Conservation (phyloP, 1,140 invertebrate species). For the Chlorops oryzae region DNA sequence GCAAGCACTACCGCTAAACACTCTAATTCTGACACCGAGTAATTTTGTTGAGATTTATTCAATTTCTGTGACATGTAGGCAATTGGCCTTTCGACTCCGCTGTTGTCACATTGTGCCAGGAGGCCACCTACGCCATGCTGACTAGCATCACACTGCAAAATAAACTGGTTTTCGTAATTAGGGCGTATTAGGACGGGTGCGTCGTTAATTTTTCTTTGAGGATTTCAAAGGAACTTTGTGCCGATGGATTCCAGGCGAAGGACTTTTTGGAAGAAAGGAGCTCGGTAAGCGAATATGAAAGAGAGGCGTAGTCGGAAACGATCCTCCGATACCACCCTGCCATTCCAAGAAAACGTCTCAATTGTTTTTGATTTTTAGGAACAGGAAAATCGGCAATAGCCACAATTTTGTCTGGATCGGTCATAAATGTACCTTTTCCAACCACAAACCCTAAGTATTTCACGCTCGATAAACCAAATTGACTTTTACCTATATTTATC, state of each 20-base stretch:
- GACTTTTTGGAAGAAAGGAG: slow-evolving; percentile 7
- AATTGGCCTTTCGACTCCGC: slow-evolving; percentile 22
- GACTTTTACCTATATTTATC: slow-evolving; percentile 48
- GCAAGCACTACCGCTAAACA: slow-evolving; percentile 46
- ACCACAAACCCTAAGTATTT: slow-evolving; percentile 19
- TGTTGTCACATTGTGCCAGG: slow-evolving; percentile 26
- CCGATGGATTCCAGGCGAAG: slow-evolving; percentile 4
- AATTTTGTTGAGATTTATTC: slow-evolving; percentile 20
- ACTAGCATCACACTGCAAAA: slow-evolving; percentile 35
- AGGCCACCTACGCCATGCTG: slow-evolving; percentile 36
- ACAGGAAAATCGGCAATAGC: slow-evolving; percentile 21
- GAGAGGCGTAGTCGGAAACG: slow-evolving; percentile 13
- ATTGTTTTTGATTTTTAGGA: slow-evolving; percentile 16
- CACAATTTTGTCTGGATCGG: slow-evolving; percentile 23
- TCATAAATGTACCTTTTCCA: slow-evolving; percentile 16
- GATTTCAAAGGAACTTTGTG: slow-evolving; percentile 1
- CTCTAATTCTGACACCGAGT: slow-evolving; percentile 42
- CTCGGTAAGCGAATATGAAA: slow-evolving; percentile 12
- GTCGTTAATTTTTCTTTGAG: neutral
- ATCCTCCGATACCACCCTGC: slow-evolving; percentile 19
- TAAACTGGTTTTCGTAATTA: slow-evolving; percentile 15
- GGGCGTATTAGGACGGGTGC: slow-evolving; percentile 29
- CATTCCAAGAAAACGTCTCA: slow-evolving; percentile 15
- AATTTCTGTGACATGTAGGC: slow-evolving; percentile 34
- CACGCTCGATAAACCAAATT: slow-evolving; percentile 38